A percentile compares a stretch with the other conserved stretches of the same genome.
phyloP scores from a whole-genome alignment of 1,140 invertebrate species.

The Magallana gigas region DNA sequence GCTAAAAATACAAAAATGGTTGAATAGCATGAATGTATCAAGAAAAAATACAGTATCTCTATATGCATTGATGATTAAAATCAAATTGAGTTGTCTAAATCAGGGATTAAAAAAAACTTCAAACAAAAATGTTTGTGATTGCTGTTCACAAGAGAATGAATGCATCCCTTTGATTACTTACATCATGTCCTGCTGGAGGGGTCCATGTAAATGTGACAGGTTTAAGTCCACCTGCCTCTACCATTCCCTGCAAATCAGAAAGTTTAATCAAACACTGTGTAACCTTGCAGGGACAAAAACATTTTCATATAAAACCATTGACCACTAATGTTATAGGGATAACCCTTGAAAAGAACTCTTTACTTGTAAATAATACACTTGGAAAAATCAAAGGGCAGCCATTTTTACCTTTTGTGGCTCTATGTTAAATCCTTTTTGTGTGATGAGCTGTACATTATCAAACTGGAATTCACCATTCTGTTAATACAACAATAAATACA shows the following conservation, averaged over 20 bases:
- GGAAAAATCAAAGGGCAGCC: background rate
- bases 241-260: conserved; percentile 71
- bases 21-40: background rate
- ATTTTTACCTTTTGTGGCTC: conserved; percentile 75
- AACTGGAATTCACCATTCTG: conserved; percentile 79
- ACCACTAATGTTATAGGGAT: too few relatives aligned
- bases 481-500: conserved; percentile 46
- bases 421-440: conserved; percentile 75
- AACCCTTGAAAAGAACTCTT: too few relatives aligned
- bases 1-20: conserved; percentile 65
- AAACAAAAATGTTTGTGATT: too few relatives aligned
- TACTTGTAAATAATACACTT: too few relatives aligned
- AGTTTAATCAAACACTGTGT: too few relatives aligned
- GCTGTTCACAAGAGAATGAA: too few relatives aligned
- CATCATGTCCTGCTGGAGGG: conserved; percentile 75
- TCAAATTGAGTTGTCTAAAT: too few relatives aligned
- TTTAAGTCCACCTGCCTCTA: conserved; percentile 77
- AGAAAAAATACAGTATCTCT: background rate
- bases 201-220: conserved; percentile 76
- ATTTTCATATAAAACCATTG: too few relatives aligned
- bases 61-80: background rate
- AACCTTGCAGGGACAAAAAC: too few relatives aligned
- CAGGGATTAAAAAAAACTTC: too few relatives aligned
- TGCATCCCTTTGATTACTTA: conserved; percentile 62
- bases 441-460: conserved; percentile 74